These are phyloP conservation scores for Odontamblyopus lacepedii DNA, from an alignment of 2,797 vertebrate genomes.

Conservation along the genomic window DNA sequence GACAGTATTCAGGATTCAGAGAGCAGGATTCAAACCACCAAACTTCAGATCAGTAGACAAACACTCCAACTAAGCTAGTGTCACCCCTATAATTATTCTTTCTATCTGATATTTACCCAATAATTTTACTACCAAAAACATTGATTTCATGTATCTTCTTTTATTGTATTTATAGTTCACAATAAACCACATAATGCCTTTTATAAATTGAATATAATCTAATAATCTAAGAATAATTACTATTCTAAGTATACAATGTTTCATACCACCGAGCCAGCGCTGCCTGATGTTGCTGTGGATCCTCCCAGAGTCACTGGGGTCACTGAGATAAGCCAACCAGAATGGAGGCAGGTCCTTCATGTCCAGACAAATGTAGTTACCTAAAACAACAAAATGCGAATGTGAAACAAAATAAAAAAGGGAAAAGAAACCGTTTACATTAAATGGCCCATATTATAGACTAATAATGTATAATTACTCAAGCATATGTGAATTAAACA, in stretches of 20 bases:
- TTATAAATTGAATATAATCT: too few species aligned
- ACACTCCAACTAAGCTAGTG: too few species aligned
- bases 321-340: slow-evolving; percentile 83
- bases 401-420: not conserved
- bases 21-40: too few species aligned
- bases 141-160: too few species aligned
- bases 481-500: too few species aligned
- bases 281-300: slow-evolving; percentile 85
- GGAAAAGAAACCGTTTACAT: not conserved
- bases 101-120: not conserved
- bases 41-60: too few species aligned
- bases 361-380: slow-evolving; percentile 76
- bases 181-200: too few species aligned
- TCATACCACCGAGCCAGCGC: slow-evolving; percentile 80
- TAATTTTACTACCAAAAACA: not conserved
- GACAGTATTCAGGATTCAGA: too few species aligned
- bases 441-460: not conserved
- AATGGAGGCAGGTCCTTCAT: slow-evolving; percentile 73
- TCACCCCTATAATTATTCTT: too few species aligned
- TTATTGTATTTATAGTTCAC: too few species aligned
- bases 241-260: not conserved
- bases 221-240: too few species aligned
- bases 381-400: slow-evolving; percentile 45
- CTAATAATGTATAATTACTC: too few species aligned
- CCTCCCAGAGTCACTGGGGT: slow-evolving; percentile 84